Percentiles rank a stretch among this genome's conserved stretches.
These are phyloP conservation scores for Ligdia adustata DNA, from an alignment of 2,888 invertebrate genomes.

Conservation along the genomic window DNA sequence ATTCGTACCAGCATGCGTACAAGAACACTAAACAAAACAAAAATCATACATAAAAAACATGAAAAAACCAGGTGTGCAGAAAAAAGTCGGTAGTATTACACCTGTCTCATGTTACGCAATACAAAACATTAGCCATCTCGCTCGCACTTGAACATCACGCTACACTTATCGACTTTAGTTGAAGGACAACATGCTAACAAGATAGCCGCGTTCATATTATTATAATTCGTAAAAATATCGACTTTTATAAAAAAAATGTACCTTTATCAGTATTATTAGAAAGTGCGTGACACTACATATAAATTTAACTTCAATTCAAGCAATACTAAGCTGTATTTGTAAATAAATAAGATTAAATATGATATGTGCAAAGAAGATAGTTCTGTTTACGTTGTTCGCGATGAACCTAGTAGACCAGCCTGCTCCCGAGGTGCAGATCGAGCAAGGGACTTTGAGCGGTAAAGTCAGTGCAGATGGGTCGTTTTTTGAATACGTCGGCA, in stretches of 20 bases:
- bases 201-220: constrained; percentile 30
- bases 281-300: no score
- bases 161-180: constrained; percentile 34
- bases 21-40: neutral
- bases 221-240: neutral
- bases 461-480: constrained; percentile 66
- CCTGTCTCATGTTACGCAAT: constrained; percentile 3
- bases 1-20: no score
- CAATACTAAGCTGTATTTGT: neutral
- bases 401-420: constrained; percentile 72
- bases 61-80: neutral
- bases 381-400: constrained; percentile 65
- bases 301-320: neutral
- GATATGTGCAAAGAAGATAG: constrained; percentile 56
- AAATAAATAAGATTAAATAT: constrained; percentile 41
- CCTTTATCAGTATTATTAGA: no score
- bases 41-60: neutral
- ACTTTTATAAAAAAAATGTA: neutral
- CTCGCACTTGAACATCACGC: neutral
- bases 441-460: constrained; percentile 70
- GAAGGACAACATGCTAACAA: constrained; percentile 41
- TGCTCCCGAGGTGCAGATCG: constrained; percentile 66
- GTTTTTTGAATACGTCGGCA: constrained; percentile 70
- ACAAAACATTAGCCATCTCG: constrained; percentile 1
- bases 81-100: no score